Base-by-base conservation (phyloP, 2,113 vertebrate genomes). In the Epinephelus cyanopodus region DNA sequence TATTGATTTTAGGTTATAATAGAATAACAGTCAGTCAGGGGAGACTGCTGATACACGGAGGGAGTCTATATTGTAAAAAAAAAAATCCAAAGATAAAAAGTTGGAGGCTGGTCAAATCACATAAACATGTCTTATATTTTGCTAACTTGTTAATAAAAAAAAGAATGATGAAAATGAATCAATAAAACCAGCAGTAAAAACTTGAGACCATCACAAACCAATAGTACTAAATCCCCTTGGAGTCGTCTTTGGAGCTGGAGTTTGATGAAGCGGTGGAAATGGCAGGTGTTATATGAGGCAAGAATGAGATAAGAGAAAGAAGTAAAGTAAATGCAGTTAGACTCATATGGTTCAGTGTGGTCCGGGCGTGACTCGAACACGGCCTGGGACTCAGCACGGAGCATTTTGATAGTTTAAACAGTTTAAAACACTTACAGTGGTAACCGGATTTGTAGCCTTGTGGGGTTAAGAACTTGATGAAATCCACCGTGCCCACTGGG, bases 381-480 rank as follows among this genome's bases (percentile, higher is more conserved):
- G 23, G 75, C 65, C 74, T 63, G 67, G 79, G 85, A 89, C 86
- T 84, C 87, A 74, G 85, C 86, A 52, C 56, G 79, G 81, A 90
- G 77, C 80, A 61, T 90, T 78, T 48, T 84, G 87, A 90, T 89
- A 82, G 86, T 90, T 92, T 82, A 90, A 92, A 92, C 74, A 81
- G 71, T 91, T 94, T 94, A 90, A 94, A 95, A 94, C 88, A 92
- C 91, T 90, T 91, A 91, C 88, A 94, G 90, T 90, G 87, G 90
- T 93, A 94, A 93, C 88, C 77, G 94, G 94, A 93, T 95, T 93
- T 94, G 93, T 79, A 88, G 87, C 88, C 89, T 91, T 90, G 91
- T 81, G 91, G 90, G 90, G 92, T 90, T 93, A 92, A 92, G 89
- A 92, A 85, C 83, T 72, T 91, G 89, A 92, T 94, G 89, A 95